phyloP scores from a whole-genome alignment of 2,113 vertebrate genomes.

The Propithecus coquereli region DNA sequence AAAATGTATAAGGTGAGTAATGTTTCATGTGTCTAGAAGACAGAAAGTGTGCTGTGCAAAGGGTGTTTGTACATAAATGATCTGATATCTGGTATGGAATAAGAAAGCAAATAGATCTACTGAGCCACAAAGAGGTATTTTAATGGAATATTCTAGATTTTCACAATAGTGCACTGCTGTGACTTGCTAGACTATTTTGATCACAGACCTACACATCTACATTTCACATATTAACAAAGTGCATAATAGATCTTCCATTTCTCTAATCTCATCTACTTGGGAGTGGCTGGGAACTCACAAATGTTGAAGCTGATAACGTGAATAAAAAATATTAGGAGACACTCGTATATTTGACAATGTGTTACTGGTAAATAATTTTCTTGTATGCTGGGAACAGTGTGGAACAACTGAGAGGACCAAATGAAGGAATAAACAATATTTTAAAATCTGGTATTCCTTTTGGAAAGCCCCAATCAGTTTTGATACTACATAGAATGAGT shows the following conservation, averaged over 20 bases:
- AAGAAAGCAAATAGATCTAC: neutral
- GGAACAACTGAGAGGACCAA: neutral
- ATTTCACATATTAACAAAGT: neutral
- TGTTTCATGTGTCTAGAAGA: neutral
- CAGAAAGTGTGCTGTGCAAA: neutral
- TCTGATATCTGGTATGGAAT: neutral
- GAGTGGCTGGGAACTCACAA: neutral
- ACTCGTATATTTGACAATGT: neutral
- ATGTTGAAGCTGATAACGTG: neutral
- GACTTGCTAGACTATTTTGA: neutral
- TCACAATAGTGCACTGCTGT: neutral
- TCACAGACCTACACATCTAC: neutral
- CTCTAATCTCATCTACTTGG: neutral
- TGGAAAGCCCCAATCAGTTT: neutral
- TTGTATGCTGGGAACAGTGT: neutral
- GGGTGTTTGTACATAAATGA: neutral
- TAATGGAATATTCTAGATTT: neutral
- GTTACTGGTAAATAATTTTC: neutral
- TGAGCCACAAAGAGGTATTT: neutral
- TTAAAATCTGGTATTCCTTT: neutral
- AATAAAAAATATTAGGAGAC: neutral
- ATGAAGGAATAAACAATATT: neutral
- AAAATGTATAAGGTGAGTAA: neutral
- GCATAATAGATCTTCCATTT: neutral
- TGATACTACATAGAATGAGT: neutral